Percentiles rank a stretch among this genome's conserved stretches.
phyloP scores from a whole-genome alignment of 2,797 vertebrate species.

The Lepilemur ruficaudatus region DNA sequence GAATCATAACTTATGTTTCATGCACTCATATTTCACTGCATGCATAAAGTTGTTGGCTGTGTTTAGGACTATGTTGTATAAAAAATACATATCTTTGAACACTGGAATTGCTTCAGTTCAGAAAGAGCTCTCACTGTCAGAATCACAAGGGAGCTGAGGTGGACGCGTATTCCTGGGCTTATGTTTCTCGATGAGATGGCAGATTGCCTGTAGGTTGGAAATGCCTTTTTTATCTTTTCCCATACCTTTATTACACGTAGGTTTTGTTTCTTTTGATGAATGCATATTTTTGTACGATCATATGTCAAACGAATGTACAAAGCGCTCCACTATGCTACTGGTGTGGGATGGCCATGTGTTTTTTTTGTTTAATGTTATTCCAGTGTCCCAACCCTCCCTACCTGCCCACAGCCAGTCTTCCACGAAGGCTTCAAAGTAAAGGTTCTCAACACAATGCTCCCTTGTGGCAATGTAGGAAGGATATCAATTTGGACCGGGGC shows the following conservation, averaged over 20 bases:
- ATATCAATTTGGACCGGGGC: background rate
- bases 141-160: background rate
- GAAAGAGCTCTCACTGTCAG: background rate
- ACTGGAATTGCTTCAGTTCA: background rate
- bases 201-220: background rate
- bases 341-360: background rate
- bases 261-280: background rate
- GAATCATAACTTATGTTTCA: conserved; percentile 32
- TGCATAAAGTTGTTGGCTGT: background rate
- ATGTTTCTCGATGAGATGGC: background rate
- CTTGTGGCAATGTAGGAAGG: background rate
- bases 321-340: background rate
- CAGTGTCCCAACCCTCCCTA: background rate
- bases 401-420: background rate
- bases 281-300: background rate
- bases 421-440: background rate
- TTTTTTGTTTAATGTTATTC: background rate
- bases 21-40: background rate
- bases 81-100: background rate
- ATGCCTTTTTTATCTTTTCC: background rate
- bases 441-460: background rate
- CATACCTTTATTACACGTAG: background rate
- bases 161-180: no score
- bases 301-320: background rate
- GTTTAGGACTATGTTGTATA: background rate